Base-by-base conservation (phyloP, 2,888 invertebrate species). In the Aphidoletes aphidimyza region DNA sequence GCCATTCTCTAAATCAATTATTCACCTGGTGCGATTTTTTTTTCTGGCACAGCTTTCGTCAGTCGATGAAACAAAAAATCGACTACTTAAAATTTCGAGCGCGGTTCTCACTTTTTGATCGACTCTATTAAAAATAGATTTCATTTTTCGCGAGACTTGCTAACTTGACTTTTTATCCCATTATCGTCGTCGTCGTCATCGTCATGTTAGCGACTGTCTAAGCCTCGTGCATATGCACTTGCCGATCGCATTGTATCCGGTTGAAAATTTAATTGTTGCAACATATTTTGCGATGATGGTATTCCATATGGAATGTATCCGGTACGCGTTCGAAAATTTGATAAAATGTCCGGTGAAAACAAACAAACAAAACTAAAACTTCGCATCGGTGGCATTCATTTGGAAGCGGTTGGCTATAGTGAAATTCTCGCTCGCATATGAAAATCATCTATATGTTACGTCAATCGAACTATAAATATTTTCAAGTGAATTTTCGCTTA, bases 401-500 rank as follows among this genome's bases (percentile, higher is more conserved):
- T n/a, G n/a, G n/a, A n/a, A n/a, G n/a, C n/a, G n/a, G n/a, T n/a
- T n/a, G n/a, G n/a, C n/a, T n/a, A n/a, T n/a, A n/a, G n/a, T n/a
- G n/a, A n/a, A n/a, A n/a, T n/a, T n/a, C n/a, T n/a, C n/a, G n/a
- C 22, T 39, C 6, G 39, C 54, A 22, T 5, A 54, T 22, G 9
- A 54, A 47, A 54, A 22, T 54, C 1, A 3, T n/a, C n/a, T n/a
- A n/a, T 22, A 54, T 54, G 54, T 22, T 22, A 54, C 34, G 34
- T 69, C 69, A 69, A 69, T 69, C 69, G 54, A 54, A 69, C 69
- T 69, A 69, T 69, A 69, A 69, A 69, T 69, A 69, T 69, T 69
- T 69, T 69, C 30, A 69, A 69, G 30, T 19, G 69, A 69, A n/a
- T 54, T 54, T 54, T 54, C 69, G 69, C n/a, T 54, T 22, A 54